Base-by-base conservation (phyloP, 2,113 vertebrate genomes). In the Tragelaphus strepsiceros region DNA sequence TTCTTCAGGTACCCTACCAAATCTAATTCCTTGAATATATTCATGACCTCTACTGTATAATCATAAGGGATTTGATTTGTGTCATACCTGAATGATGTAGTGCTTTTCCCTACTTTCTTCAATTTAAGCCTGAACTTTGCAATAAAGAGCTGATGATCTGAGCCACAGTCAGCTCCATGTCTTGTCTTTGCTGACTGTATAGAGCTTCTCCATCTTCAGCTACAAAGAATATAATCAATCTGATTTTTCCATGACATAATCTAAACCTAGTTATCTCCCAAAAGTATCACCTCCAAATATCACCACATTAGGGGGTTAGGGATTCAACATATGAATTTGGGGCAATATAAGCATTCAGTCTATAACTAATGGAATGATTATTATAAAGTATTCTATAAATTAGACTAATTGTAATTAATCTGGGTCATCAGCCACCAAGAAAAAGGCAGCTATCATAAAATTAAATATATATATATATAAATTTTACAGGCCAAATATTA, bases 401-500 rank as follows among this genome's bases (percentile, higher is more conserved):
- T 88, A 84, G 96, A 43, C 0, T 58, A 74, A 53, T 53, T 91
- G 51, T 91, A 67, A 93, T 89, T 95, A 88, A 81, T 3, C 56
- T 56, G 21, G 58, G 35, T 92, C 80, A 77, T 43, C 61, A 83
- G 26, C 77, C 92, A 91, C 77, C 21, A 96, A 91, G n/a, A 67
- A 78, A 22, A 94, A 78, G 30, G 80, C 49, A 77, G 49, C 9
- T 88, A 61, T 91, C 7, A 3, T 35, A 92, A 97, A 97, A 88
- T 26, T 83, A 80, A 91, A 43, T 43, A 43, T 43, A 95, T 94
- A 43, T 14, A 43, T 88, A 78, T n/a, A 35, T 90, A 93, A 0
- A 51, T 59, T 97, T 97, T 88, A 74, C 54, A 94, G 61, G 62
- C 51, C 35, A 62, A 95, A 88, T 77, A 83, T 64, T 84, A 88